A percentile compares a stretch with the other conserved stretches of the same genome.
phyloP scores from a whole-genome alignment of 2,113 vertebrate genomes.

The Philantomba maxwellii region DNA sequence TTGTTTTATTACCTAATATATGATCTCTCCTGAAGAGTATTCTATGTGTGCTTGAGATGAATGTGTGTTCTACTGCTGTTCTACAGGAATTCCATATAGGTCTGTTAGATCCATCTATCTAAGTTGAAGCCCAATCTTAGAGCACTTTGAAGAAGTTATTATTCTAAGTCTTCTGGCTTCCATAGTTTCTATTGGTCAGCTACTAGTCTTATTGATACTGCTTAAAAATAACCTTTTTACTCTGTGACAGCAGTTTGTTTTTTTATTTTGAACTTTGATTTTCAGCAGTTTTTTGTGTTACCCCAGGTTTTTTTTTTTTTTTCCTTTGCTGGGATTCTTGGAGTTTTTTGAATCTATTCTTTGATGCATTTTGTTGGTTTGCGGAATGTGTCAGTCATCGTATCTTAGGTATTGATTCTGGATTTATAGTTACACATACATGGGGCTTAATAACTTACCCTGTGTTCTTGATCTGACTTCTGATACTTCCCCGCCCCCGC shows the following conservation, averaged over 20 bases:
- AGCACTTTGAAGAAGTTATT: not conserved
- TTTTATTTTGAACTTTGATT: not conserved
- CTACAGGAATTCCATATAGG: not conserved
- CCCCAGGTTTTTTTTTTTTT: not conserved
- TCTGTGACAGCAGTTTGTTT: not conserved
- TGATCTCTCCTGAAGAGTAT: not conserved
- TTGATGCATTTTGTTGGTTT: not conserved
- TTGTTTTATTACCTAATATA: not conserved
- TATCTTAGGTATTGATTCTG: not conserved
- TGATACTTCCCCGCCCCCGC: fast-evolving
- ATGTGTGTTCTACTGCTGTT: not conserved
- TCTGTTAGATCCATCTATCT: not conserved
- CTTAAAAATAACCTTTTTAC: not conserved
- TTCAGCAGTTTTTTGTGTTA: not conserved
- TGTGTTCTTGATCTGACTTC: not conserved
- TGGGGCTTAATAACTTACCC: not conserved
- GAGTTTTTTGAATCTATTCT: not conserved
- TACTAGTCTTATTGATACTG: not conserved
- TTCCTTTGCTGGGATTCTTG: not conserved
- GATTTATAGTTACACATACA: not conserved
- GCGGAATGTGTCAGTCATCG: not conserved
- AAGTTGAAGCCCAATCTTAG: not conserved
- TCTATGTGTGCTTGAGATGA: not conserved
- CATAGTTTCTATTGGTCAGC: not conserved
- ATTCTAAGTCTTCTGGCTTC: not conserved